These are phyloP conservation scores for Nannospalax galili DNA, from an alignment of 2,113 vertebrate genomes.

Conservation along the genomic window DNA sequence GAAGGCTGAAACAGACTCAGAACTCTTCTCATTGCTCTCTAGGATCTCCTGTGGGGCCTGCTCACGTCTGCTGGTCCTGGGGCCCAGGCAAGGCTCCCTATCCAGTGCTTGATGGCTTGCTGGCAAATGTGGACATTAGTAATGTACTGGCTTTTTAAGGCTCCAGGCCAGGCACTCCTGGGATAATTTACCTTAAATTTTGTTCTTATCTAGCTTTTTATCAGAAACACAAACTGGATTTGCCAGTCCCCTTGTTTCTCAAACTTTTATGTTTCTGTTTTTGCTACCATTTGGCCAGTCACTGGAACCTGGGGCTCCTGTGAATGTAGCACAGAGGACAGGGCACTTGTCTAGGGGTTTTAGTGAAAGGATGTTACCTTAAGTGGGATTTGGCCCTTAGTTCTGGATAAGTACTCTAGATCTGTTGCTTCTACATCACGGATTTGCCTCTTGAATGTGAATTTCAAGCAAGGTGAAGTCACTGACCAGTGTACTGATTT, in stretches of 20 bases:
- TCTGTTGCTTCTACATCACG: background rate
- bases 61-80: background rate
- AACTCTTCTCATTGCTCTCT: background rate
- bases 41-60: background rate
- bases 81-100: rapidly evolving
- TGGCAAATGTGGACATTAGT: background rate
- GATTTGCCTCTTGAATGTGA: background rate
- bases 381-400: background rate
- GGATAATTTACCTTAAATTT: background rate
- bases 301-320: background rate
- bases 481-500: background rate
- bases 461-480: background rate
- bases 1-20: background rate
- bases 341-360: background rate
- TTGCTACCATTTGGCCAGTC: background rate
- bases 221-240: background rate
- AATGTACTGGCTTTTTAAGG: background rate
- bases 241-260: background rate
- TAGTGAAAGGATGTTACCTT: background rate
- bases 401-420: background rate
- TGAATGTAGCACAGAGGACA: rapidly evolving
- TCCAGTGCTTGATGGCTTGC: rapidly evolving
- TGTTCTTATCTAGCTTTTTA: background rate
- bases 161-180: background rate
- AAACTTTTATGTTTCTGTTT: background rate